Percentiles rank a stretch among this genome's conserved stretches.
Conservation (phyloP, 1,140 invertebrate genomes). For the Phenacoccus solenopsis region DNA sequence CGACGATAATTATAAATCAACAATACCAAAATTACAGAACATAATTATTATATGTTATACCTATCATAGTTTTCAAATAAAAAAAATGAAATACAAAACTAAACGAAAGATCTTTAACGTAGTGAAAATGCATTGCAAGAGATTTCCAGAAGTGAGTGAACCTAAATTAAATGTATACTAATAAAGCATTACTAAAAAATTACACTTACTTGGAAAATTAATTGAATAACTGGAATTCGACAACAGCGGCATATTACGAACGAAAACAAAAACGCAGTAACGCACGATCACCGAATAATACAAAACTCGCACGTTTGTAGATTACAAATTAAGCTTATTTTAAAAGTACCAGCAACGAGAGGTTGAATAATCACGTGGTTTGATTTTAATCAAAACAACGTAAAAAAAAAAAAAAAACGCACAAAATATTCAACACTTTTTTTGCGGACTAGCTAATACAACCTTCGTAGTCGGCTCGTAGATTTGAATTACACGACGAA, state of each 20-base stretch:
- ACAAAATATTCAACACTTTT: no score
- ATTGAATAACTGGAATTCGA: not conserved
- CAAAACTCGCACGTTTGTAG: not conserved
- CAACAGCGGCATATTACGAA: not conserved
- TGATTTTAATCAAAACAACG: not conserved
- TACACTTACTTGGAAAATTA: not conserved
- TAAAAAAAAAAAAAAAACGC: no score
- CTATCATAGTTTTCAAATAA: not conserved
- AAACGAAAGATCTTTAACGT: not conserved
- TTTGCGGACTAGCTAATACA: no score
- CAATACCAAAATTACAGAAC: no score
- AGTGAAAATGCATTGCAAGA: no score
- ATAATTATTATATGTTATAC: no score
- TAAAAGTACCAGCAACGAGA: not conserved
- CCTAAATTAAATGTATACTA: no score
- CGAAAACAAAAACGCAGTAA: not conserved
- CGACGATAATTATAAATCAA: no score
- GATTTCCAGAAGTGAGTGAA: no score
- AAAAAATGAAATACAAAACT: not conserved
- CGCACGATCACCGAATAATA: not conserved
- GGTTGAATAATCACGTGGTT: not conserved
- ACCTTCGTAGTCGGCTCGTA: no score
- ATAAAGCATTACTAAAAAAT: not conserved
- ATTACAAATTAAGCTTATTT: not conserved
- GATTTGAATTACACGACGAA: no score